Evolutionary conservation across 2,888 invertebrate genomes (phyloP).

Genomic region (Magallana nippona): DNA sequence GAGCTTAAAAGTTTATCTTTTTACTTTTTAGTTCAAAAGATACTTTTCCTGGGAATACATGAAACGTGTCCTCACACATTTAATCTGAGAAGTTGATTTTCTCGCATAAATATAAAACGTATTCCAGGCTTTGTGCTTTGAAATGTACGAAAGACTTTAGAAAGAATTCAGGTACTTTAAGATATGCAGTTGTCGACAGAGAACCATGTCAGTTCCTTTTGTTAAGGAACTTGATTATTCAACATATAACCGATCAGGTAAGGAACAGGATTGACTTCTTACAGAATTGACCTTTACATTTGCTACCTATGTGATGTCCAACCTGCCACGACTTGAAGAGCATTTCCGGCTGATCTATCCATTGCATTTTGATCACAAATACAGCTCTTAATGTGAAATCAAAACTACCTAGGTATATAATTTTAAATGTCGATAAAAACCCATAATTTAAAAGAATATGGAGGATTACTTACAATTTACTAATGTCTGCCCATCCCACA

Average conservation of each 20-base stretch:
- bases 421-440: background rate
- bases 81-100: too few relatives aligned
- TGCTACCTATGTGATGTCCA: conserved; percentile 31
- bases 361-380: conserved; percentile 22
- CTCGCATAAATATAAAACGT: too few relatives aligned
- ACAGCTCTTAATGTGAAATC: background rate
- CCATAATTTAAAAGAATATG: too few relatives aligned
- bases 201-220: background rate
- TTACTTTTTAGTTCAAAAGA: too few relatives aligned
- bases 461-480: too few relatives aligned
- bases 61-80: too few relatives aligned
- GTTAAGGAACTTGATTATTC: background rate
- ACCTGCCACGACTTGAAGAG: background rate
- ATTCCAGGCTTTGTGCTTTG: too few relatives aligned
- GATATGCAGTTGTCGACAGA: conserved; percentile 37
- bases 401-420: conserved; percentile 25
- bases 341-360: conserved; percentile 24
- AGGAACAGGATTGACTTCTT: conserved; percentile 4
- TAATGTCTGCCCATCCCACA: too few relatives aligned
- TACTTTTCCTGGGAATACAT: too few relatives aligned
- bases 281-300: conserved; percentile 16
- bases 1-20: too few relatives aligned
- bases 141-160: too few relatives aligned
- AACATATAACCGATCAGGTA: conserved; percentile 2
- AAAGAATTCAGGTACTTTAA: too few relatives aligned